Evolutionary conservation across 1,140 invertebrate genomes (phyloP).

Genomic region (Brachionus manjavacas): DNA sequence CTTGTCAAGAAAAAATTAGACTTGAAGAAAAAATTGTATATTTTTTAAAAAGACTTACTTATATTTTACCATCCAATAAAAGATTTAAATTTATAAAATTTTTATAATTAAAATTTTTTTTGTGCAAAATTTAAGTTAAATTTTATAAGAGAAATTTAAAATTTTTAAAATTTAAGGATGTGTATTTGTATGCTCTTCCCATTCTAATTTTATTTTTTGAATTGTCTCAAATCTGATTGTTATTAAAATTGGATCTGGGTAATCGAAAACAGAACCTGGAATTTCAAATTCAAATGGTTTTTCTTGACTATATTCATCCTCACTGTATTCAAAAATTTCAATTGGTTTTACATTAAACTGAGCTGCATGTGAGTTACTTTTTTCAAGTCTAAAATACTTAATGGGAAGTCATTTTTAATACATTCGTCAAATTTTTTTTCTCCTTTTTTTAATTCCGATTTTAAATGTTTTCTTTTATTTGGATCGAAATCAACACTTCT

Average conservation of each 20-base stretch:
- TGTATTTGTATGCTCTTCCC: background rate
- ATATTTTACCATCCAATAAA: too few species aligned
- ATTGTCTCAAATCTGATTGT: background rate
- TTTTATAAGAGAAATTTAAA: too few species aligned
- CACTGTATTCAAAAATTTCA: background rate
- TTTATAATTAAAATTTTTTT: too few species aligned
- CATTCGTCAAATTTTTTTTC: constrained; percentile 2
- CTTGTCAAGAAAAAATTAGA: too few species aligned
- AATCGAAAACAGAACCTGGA: background rate
- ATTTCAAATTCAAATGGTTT: background rate
- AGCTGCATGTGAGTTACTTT: background rate
- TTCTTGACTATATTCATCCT: background rate
- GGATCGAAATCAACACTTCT: background rate
- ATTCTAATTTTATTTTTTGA: background rate
- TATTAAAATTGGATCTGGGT: background rate
- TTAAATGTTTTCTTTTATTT: background rate
- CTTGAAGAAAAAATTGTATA: too few species aligned
- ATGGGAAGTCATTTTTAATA: background rate
- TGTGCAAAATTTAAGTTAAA: too few species aligned
- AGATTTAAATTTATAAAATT: too few species aligned
- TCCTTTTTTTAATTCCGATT: background rate
- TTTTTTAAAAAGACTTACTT: too few species aligned
- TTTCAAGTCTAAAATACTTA: background rate
- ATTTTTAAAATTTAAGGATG: background rate
- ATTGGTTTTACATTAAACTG: background rate